Conservation (phyloP, 2,113 vertebrate species). For the Seriola aureovittata region DNA sequence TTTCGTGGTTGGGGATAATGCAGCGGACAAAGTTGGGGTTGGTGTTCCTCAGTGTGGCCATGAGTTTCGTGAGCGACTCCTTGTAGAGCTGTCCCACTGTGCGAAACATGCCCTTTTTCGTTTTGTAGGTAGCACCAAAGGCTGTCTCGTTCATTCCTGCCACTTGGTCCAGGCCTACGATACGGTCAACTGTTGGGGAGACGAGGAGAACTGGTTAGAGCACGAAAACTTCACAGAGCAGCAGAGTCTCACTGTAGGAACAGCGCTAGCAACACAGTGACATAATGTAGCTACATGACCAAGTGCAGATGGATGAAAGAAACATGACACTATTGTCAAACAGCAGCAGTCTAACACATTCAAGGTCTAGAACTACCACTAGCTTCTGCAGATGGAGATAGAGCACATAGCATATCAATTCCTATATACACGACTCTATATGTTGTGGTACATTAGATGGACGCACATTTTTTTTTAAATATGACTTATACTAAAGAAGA, state of each 20-base stretch:
- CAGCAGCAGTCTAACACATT: slow-evolving; percentile 36
- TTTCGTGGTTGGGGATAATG: slow-evolving; percentile 99
- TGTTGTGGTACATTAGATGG: not conserved
- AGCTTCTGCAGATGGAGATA: slow-evolving; percentile 29
- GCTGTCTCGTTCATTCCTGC: slow-evolving; percentile 97
- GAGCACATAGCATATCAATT: not conserved
- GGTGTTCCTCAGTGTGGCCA: slow-evolving; percentile 98
- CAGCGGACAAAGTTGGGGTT: slow-evolving; percentile 99
- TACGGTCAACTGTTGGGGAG: slow-evolving; percentile 91
- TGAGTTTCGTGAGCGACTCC: slow-evolving; percentile 96
- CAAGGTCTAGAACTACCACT: slow-evolving; percentile 18
- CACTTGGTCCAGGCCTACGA: slow-evolving; percentile 98
- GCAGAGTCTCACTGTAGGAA: not conserved
- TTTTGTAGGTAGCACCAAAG: slow-evolving; percentile 96
- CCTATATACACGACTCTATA: not conserved
- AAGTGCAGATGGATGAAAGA: slow-evolving; percentile 61
- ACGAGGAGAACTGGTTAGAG: slow-evolving; percentile 27
- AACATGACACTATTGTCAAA: slow-evolving; percentile 36
- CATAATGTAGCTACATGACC: slow-evolving; percentile 42
- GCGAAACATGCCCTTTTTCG: slow-evolving; percentile 98
- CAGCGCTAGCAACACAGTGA: slow-evolving; percentile 25
- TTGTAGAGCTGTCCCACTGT: slow-evolving; percentile 98
- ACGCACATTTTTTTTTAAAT: not conserved
- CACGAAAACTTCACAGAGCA: not conserved
- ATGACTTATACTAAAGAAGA: not conserved